These are phyloP conservation scores for Sebastes nivosus DNA, from an alignment of 2,797 vertebrate species.

Conservation along the genomic window DNA sequence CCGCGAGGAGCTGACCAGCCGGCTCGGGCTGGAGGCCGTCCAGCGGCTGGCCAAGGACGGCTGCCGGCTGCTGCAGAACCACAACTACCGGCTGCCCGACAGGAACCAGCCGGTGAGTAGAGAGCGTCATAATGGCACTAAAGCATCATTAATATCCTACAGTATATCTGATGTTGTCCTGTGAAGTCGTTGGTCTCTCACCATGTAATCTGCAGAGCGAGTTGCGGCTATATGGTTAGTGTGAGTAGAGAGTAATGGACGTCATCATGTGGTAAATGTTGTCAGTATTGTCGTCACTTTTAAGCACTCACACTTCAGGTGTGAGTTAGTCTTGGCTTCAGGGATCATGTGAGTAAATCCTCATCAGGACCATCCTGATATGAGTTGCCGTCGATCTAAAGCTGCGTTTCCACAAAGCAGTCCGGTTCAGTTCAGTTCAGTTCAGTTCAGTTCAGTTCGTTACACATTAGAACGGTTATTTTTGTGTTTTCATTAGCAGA, in stretches of 20 bases:
- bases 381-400: conserved; percentile 7
- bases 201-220: conserved; percentile 34
- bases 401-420: no score
- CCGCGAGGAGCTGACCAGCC: conserved; percentile 89
- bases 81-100: conserved; percentile 88
- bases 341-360: conserved; percentile 23
- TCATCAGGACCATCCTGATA: conserved; percentile 7
- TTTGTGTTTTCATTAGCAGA: no score
- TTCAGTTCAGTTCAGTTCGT: no score
- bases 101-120: conserved; percentile 80
- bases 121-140: neutral
- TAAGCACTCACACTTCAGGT: conserved; percentile 19
- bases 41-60: conserved; percentile 93
- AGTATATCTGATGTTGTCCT: neutral
- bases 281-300: conserved; percentile 50
- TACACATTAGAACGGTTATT: no score
- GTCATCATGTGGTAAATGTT: conserved; percentile 55
- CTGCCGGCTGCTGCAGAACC: conserved; percentile 89
- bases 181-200: neutral
- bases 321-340: conserved; percentile 29
- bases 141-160: neutral
- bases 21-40: conserved; percentile 88
- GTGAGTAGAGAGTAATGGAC: conserved; percentile 38
- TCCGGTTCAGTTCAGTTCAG: no score
- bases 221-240: conserved; percentile 30